phyloP scores from a whole-genome alignment of 2,113 vertebrate species.

The Rhineura floridana region DNA sequence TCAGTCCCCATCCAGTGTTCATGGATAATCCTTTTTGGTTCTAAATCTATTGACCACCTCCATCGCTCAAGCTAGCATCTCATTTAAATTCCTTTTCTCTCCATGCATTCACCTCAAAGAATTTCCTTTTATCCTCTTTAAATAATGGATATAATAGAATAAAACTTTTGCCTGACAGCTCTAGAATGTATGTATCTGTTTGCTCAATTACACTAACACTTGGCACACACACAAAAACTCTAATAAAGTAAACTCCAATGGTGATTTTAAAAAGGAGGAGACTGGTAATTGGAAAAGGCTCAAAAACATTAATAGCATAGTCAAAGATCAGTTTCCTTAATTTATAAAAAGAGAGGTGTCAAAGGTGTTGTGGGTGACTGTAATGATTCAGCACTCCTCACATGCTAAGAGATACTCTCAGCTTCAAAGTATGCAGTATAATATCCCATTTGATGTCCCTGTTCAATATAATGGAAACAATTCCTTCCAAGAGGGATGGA shows the following conservation, averaged over 20 bases:
- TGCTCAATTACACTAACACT: constrained; percentile 21
- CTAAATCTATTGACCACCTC: constrained; percentile 11
- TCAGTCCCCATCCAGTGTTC: neutral
- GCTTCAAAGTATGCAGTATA: too few relatives aligned
- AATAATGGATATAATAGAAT: constrained; percentile 18
- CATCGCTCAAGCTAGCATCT: constrained; percentile 15
- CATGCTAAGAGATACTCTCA: too few relatives aligned
- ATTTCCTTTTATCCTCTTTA: constrained; percentile 3
- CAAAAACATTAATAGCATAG: neutral
- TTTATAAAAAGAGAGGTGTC: neutral
- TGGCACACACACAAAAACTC: constrained; percentile 21
- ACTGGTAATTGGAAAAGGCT: constrained; percentile 57
- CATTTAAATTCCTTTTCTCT: constrained; percentile 14
- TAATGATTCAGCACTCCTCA: too few relatives aligned
- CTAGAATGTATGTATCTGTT: constrained; percentile 18
- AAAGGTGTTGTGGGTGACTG: too few relatives aligned
- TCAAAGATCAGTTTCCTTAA: constrained; percentile 24
- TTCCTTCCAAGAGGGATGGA: neutral
- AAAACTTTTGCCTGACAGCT: constrained; percentile 19
- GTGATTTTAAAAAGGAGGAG: constrained; percentile 20
- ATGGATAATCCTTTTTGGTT: constrained; percentile 22
- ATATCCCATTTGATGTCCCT: too few relatives aligned
- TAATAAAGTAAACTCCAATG: neutral
- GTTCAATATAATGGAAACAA: neutral
- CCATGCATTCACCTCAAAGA: neutral